These are phyloP conservation scores for Steatocranus sp. DNA, from an alignment of 2,797 vertebrate species.

Conservation along the genomic window DNA sequence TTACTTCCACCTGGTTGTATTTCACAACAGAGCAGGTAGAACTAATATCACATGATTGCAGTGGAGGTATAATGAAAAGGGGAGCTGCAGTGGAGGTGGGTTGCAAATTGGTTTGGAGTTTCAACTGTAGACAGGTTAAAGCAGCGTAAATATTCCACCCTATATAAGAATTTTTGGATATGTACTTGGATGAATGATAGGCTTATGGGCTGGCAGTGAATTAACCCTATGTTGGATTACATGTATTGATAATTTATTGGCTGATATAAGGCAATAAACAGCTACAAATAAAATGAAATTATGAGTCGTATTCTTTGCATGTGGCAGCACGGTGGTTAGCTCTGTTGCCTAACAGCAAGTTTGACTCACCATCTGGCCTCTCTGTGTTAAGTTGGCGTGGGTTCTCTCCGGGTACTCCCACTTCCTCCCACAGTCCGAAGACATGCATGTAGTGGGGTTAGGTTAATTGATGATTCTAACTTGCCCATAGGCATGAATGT, in stretches of 20 bases:
- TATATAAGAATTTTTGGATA: background rate
- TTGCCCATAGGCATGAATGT: background rate
- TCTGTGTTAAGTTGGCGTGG: background rate
- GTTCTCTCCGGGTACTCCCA: background rate
- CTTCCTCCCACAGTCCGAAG: background rate
- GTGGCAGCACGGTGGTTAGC: background rate
- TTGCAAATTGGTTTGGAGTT: background rate
- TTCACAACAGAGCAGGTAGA: background rate
- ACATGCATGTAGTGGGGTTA: background rate
- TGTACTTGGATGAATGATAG: background rate
- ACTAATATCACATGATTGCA: background rate
- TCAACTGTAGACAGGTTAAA: background rate
- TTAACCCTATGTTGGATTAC: background rate
- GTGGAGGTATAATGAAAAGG: background rate
- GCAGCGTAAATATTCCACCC: background rate
- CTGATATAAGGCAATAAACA: background rate
- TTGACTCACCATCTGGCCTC: fast-evolving
- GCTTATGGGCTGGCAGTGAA: background rate
- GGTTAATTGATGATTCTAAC: background rate
- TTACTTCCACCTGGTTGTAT: background rate
- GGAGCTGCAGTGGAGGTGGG: background rate
- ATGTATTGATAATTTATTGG: background rate
- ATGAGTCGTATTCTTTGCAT: background rate
- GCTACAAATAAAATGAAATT: background rate
- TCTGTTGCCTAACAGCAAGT: background rate